These are phyloP conservation scores for Osmerus eperlanus DNA, from an alignment of 2,113 vertebrate genomes.

Conservation along the genomic window DNA sequence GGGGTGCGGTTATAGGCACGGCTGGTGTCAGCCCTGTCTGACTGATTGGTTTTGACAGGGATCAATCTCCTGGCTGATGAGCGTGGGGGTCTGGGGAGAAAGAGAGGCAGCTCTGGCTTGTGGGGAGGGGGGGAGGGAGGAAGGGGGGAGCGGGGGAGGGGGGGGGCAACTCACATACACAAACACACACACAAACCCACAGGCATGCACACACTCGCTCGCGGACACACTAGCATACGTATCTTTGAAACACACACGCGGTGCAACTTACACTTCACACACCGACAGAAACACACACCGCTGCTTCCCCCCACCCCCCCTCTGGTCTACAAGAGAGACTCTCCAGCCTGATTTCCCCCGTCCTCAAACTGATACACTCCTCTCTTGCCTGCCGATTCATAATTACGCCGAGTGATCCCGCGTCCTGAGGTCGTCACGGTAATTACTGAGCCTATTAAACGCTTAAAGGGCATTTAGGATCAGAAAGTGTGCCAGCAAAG, in stretches of 20 bases:
- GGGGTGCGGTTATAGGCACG: not conserved
- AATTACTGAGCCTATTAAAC: constrained; percentile 57
- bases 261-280: not conserved
- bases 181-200: constrained; percentile 18
- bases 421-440: constrained; percentile 53
- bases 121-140: constrained; percentile 17
- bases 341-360: constrained; percentile 31
- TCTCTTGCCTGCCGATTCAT: constrained; percentile 47
- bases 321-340: constrained; percentile 39
- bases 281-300: not conserved
- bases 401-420: constrained; percentile 52
- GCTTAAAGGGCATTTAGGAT: constrained; percentile 52
- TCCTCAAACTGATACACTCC: not conserved
- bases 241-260: constrained; percentile 16
- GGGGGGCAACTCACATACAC: constrained; percentile 21
- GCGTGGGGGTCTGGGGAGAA: constrained; percentile 47
- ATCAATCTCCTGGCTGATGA: constrained; percentile 66
- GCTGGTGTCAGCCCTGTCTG: constrained; percentile 24
- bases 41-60: constrained; percentile 68
- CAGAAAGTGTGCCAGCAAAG: constrained; percentile 31
- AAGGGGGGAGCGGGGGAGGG: constrained; percentile 16
- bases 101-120: constrained; percentile 42
- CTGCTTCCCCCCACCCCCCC: not conserved
- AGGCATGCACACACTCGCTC: constrained; percentile 6
- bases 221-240: not conserved